phyloP scores from a whole-genome alignment of 2,888 invertebrate genomes.

The Philopedon plagiatum region DNA sequence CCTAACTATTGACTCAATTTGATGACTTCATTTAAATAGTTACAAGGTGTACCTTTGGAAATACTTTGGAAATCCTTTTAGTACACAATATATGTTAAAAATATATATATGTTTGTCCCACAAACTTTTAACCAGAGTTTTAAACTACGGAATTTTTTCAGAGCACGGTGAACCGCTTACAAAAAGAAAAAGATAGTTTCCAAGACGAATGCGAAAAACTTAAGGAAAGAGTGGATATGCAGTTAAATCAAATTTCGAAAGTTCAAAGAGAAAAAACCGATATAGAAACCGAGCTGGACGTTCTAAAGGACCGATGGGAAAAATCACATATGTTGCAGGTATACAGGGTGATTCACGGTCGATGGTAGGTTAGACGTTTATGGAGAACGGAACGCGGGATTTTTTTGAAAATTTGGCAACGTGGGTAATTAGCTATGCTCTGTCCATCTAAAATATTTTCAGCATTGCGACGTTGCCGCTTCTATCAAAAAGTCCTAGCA shows the following conservation, averaged over 20 bases:
- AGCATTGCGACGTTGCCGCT: no score
- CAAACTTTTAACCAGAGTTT: neutral
- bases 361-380: no score
- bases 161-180: constrained; percentile 84
- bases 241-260: constrained; percentile 85
- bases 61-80: no score
- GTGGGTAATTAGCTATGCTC: no score
- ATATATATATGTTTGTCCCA: neutral
- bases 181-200: constrained; percentile 90
- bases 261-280: constrained; percentile 89
- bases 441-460: no score
- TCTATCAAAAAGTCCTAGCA: no score
- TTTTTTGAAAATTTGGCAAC: no score
- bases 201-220: constrained; percentile 86
- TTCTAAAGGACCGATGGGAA: constrained; percentile 78
- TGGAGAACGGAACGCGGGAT: no score
- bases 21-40: no score
- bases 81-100: neutral
- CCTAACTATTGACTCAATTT: no score
- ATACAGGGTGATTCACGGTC: no score
- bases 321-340: constrained; percentile 51
- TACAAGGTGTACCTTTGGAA: no score
- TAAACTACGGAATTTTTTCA: constrained; percentile 49
- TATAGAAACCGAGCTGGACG: constrained; percentile 87
- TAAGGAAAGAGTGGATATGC: constrained; percentile 86